Base-by-base conservation (phyloP, 2,888 invertebrate genomes). In the Patella ulyssiponensis region DNA sequence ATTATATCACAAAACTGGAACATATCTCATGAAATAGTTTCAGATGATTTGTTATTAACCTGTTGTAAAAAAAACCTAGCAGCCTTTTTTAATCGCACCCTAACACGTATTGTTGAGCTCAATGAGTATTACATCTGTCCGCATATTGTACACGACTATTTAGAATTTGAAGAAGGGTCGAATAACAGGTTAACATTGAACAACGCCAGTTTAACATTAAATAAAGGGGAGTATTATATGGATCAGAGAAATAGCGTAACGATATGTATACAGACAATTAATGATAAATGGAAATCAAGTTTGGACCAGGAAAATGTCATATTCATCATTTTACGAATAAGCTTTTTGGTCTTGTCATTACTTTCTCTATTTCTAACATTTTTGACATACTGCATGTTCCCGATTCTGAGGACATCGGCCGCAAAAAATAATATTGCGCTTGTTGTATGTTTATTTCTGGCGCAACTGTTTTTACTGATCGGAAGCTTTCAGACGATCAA, bases 341-440 rank as follows among this genome's bases (percentile, higher is more conserved):
- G 44, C 44, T 44, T 44, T 51, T 58, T 80, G 9, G 58, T 51
- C 15, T 9, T 81, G 3, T 83, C 84, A 12, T 33, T 83, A 15
- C 12, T 74, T 0, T 81, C 79, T 74, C 80, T 85, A 0, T 23
- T 79, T 15, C 17, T 81, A 2, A 80, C 82, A 2, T 80, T 85
- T 52, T 7, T 84, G 0, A 83, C 81, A 0, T 86, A 84, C 74
- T 69, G 73, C 12, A 33, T 75, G 1, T 83, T 83, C 75, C 76
- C 82, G 2, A 23, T 72, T n/a, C 75, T 86, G 7, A 77, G 84
- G 9, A 79, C 83, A 5, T 72, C 84, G 12, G 84, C 86, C 0
- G 83, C 83, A 2, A 82, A 81, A 33, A 84, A 80, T 77, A 84
- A 81, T 71, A 85, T 84, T 83, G 74, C 75, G 70, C 74, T 86